Conservation (phyloP, 2,113 vertebrate genomes). For the Myotis davidii region DNA sequence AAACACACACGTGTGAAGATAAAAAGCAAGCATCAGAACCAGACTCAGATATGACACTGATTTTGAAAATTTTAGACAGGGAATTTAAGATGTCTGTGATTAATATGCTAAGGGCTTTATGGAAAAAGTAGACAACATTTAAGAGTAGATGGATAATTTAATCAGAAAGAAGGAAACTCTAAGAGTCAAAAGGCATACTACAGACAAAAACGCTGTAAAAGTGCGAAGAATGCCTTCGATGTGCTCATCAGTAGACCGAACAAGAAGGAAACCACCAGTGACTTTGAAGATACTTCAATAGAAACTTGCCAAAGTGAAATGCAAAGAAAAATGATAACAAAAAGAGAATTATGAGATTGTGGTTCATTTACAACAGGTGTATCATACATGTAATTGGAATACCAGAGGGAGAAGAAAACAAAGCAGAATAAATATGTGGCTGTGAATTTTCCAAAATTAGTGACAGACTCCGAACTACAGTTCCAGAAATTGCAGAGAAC, state of each 20-base stretch:
- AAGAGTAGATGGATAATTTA: not conserved
- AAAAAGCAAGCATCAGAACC: not conserved
- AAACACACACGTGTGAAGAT: not conserved
- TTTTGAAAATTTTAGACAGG: not conserved
- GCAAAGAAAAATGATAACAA: not conserved
- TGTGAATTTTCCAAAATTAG: not conserved
- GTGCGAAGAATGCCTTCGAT: not conserved
- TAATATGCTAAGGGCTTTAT: not conserved
- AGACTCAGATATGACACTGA: not conserved
- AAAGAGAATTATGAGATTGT: not conserved
- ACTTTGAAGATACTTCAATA: not conserved
- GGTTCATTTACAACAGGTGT: not conserved
- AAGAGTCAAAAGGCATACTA: not conserved
- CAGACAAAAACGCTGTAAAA: not conserved
- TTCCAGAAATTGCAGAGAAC: not conserved
- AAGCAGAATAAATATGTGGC: not conserved
- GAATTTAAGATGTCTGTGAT: not conserved
- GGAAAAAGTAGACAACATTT: not conserved
- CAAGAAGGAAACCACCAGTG: not conserved
- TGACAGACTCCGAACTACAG: not conserved
- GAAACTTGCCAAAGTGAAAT: not conserved
- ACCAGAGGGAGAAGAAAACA: not conserved
- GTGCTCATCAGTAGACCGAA: not conserved
- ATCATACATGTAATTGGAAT: not conserved
- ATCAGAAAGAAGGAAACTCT: not conserved